Evolutionary conservation across 2,888 invertebrate genomes (phyloP), one percentile per base, ranked within the genome.

Genomic region (Lithophane socia): DNA sequence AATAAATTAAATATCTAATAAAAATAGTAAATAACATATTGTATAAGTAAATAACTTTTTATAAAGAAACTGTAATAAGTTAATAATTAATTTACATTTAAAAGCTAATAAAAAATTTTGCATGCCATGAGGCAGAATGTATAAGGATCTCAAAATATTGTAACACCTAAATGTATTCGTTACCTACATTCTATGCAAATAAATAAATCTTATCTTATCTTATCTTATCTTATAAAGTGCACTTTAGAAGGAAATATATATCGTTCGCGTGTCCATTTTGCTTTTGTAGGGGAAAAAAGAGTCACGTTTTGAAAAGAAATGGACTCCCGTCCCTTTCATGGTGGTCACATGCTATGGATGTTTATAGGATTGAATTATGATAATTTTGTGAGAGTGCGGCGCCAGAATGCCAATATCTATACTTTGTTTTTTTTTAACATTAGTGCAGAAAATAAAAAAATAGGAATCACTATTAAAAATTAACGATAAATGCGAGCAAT

Each of bases 251-350:
- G 69, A 70, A 77, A 73, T 69, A 54, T 72, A 80, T 60, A 54
- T 60, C 24, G 56, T 73, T 37, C 29, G 29, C 18, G 42, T 52
- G 70, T n/a, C 79, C 37, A 18, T 82, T 61, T 67, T 70, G 21
- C 69, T 65, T 75, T 74, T 80, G n/a, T 63, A 24, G 5, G 54
- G 47, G 44, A 42, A 21, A 66, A 73, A 65, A 54, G 37, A 70
- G 56, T 49, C 66, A 79, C 84, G 60, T 70, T 70, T 78, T 79
- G 60, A 79, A 73, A 84, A 66, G 52, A 80, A 74, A 74, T 80
- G 63, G 84, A 66, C 69, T 66, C 69, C n/a, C 37, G 47, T 21
- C 60, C 65, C 13, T 69, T 80, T 83, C 12, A 66, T 70, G 65
- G 79, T 78, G 42, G 42, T 49, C 47, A 69, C 68, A 24, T 54